Evolutionary conservation across 92 coral and sea anemone genomes (phyloP), one percentile per base, ranked within the genome.

Genomic region (Zoanthus solanderi): DNA sequence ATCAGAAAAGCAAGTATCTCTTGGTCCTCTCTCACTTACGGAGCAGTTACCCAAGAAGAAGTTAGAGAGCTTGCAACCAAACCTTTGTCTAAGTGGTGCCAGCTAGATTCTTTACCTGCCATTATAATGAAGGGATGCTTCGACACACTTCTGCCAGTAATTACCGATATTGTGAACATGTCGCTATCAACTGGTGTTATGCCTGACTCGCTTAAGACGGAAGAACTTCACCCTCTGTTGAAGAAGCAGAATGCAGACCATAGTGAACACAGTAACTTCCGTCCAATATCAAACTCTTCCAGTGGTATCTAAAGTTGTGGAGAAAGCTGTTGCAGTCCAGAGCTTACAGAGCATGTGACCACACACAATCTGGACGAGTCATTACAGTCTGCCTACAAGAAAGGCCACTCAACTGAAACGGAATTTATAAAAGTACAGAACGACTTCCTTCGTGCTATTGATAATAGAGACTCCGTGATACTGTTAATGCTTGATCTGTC

Each of bases 21-120:
- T 69, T 69, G 45, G 75, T 69, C 5, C 75, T 69, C 42, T 29
- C 67, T 17, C 67, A 12, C 1, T 12, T 60, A 12, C 23, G 23
- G 67, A 60, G 79, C 66, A 50, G 79, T 84, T 50, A 84, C 79
- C 67, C 69, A 71, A 14, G 79, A 83, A 16, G 53, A 71, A 2
- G 79, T 84, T 63, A 72, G 73, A 31, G 79, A 3, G 18, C 67
- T 72, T 48, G 88, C 88, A 28, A 18, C 50, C 17, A 84, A 84
- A 42, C 67, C 88, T 11, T 68, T 68, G 80, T 72, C 30, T 48
- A 84, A 84, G 65, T 84, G 79, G 29, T 84, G 91, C 53, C 48
- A 82, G 9, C 88, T 88, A 15, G 91, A 89, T 63, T 88, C 76
- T 8, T 15, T 89, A 50, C 84, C 91, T 18, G 54, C 83, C 29